Base-by-base conservation (phyloP, 2,797 vertebrate genomes). In the Ctenochaetus hawaiiensis region DNA sequence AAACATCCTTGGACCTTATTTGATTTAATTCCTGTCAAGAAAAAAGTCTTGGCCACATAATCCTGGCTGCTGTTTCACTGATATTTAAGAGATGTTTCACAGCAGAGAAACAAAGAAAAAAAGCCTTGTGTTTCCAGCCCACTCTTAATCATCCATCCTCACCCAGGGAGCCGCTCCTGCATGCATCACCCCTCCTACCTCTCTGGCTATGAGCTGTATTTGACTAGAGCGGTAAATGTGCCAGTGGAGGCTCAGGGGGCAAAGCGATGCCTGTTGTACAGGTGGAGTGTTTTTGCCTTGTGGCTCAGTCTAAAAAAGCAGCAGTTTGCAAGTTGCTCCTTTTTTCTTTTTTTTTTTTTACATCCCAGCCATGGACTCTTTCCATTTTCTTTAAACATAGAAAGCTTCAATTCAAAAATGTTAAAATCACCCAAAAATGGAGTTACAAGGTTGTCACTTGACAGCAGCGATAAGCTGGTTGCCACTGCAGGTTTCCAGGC, bases 191-290 rank as follows among this genome's bases (percentile, higher is more conserved):
- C 81, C 73, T 78, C 83, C 87, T 79, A 77, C 83, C 68, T 81
- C 78, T 72, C 71, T 87, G 86, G 87, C 86, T 81, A 58, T 44
- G n/a, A 66, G 68, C 87, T 88, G 81, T 52, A 65, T 88, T 89
- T 88, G 77, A 86, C 84, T 75, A 81, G 56, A 75, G 77, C 88
- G 70, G 75, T 81, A 82, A 91, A 87, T 86, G 79, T 89, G 88
- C 91, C 88, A 92, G 75, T 75, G 23, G 80, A 84, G 70, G 83
- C 83, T 90, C 90, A 69, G 69, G 77, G 65, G 77, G 75, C 37
- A 70, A 83, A 84, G 77, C 61, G 34, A 54, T 83, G 79, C 83
- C 72, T 63, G 69, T 71, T 86, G 80, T 84, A 87, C 88, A 87
- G 76, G 54, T 82, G 77, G 75, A 77, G 65, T 80, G 77, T 81